Evolutionary conservation across 2,113 vertebrate species (phyloP), one percentile per base, ranked within the genome.

Genomic region (Limnothrissa miodon): DNA sequence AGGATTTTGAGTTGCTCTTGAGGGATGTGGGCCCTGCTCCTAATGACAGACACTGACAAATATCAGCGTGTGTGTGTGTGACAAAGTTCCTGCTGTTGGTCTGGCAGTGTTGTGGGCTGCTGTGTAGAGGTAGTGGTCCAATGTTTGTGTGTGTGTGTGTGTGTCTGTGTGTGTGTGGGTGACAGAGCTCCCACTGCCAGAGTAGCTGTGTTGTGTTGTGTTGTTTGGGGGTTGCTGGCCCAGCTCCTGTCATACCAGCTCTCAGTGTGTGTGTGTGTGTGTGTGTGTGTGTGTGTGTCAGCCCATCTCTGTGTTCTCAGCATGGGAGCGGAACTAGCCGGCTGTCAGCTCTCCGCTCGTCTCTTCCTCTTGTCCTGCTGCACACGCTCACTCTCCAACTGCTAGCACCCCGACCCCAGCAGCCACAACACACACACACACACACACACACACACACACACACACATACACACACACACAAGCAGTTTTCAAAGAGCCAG

Each of bases 221-320:
- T 2, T 56, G 53, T 56, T 56, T 23, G 53, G 6, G 53, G 53
- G 53, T 19, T 21, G 53, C 53, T 5, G 19, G 46, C 46, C 19
- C 53, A 56, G 7, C 59, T 62, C 51, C 51, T 56, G 51, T 56
- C 46, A 48, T 15, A 10, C 46, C 11, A 48, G 46, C 13, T 59
- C 21, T 59, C 17, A 23, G 56, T 59, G 56, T 59, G 56, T 59
- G 56, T 59, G 56, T 59, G 56, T 59, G 53, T 59, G 53, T 59
- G 53, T 59, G 56, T 59, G 4, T 59, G 56, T 59, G 56, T 59
- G 56, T 59, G 56, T 59, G 56, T 59, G 59, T 66, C 66, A 74
- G 66, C 66, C 66, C 29, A 74, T 29, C 66, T 74, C 66, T 74
- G 66, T 70, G 62, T 74, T 74, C 66, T 17, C 66, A 36, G 66